Base-by-base conservation (phyloP, 1,140 invertebrate genomes). In the Leptinotarsa lineolata region DNA sequence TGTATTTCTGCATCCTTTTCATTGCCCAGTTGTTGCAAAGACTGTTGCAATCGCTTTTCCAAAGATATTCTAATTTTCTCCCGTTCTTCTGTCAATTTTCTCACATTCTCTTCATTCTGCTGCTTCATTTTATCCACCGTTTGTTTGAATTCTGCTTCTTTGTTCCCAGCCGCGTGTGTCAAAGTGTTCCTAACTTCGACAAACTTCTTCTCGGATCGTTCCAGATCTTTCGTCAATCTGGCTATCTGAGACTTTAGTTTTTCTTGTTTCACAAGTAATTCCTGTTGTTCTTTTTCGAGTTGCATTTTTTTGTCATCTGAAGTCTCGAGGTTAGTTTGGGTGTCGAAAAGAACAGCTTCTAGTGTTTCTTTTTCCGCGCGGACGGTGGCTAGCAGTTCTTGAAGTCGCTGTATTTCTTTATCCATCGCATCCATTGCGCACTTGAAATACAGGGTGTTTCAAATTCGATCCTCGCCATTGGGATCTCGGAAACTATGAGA, bases 291-390 rank as follows among this genome's bases (percentile, higher is more conserved):
- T 60, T 91, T 90, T 77, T 94, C 93, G 12, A 94, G 80, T 74
- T 94, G 92, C 48, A 86, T 84, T 44, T 92, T 88, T 79, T 90
- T 91, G 21, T 87, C 88, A 60, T 94, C 92, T 0, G 90, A 89
- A 20, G 90, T 87, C 82, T 94, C 93, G 21, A 95, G 81, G 80
- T 92, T 91, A 22, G 91, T 93, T 79, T 93, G 92, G 0, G 92
- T 92, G 75, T 94, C 92, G 78, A 94, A 94, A 3, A 94, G 84
- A 13, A 94, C 90, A 8, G 91, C 92, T 83, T 95, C 93, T 4
- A 95, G 83, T 0, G 92, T 90, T 82, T 94, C 92, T 84, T 95
- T 95, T 81, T 95, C 93, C 2, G 90, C 90, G 13, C 93, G 86
- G 24, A 92, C 83, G 0, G 92, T 89, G 0, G 92, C 92, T 1